These are phyloP conservation scores for Alligator mississippiensis DNA, from an alignment of 2,113 vertebrate genomes.

Conservation along the genomic window DNA sequence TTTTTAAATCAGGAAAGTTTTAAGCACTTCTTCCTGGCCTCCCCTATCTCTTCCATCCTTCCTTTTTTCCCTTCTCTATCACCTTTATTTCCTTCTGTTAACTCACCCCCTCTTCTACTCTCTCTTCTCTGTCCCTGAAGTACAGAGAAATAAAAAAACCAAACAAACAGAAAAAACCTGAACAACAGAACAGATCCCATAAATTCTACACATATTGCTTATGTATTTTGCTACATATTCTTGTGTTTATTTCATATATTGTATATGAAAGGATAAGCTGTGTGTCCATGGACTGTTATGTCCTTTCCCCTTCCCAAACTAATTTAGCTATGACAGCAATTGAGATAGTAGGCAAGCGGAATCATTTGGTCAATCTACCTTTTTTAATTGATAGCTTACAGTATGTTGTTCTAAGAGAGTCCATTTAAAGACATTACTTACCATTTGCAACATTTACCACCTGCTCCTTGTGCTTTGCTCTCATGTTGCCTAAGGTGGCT, in stretches of 20 bases:
- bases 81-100: not conserved
- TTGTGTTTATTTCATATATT: slow-evolving; percentile 34
- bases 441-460: slow-evolving; percentile 17
- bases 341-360: not conserved
- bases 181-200: slow-evolving; percentile 28
- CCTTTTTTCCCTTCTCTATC: not conserved
- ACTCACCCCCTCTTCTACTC: not conserved
- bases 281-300: not conserved
- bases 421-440: slow-evolving; percentile 23
- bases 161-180: not conserved
- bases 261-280: not conserved
- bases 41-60: not conserved
- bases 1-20: no score
- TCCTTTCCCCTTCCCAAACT: not conserved
- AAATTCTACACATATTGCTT: slow-evolving; percentile 41
- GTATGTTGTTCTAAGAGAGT: not conserved
- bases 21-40: not conserved
- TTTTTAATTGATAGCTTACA: slow-evolving; percentile 50
- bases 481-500: not conserved
- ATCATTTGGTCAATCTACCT: slow-evolving; percentile 36
- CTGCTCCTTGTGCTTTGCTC: slow-evolving; percentile 25
- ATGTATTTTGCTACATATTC: slow-evolving; percentile 18
- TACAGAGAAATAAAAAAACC: not conserved
- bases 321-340: slow-evolving; percentile 35
- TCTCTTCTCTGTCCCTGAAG: not conserved